These are phyloP conservation scores for Dinothrombium tinctorium DNA, from an alignment of 1,140 invertebrate genomes.

Conservation along the genomic window DNA sequence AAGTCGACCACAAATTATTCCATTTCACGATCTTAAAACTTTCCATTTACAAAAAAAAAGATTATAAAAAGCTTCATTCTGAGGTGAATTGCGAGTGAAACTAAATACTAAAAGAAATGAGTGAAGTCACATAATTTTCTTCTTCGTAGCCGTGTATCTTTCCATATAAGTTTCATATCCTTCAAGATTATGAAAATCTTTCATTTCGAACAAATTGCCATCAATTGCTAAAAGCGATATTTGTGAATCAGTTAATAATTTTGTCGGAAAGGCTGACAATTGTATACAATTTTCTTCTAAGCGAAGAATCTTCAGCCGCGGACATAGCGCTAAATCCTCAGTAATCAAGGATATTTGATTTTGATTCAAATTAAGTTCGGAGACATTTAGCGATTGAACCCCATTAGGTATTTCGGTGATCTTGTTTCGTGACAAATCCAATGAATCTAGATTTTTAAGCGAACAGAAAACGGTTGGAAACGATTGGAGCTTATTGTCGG, in stretches of 20 bases:
- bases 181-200: conserved; percentile 58
- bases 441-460: conserved; percentile 57
- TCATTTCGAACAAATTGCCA: conserved; percentile 86
- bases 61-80: no score
- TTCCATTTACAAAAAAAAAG: no score
- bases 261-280: conserved; percentile 42
- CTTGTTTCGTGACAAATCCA: conserved; percentile 73
- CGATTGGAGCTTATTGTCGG: conserved; percentile 45
- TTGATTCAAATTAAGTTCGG: conserved; percentile 73
- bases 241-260: conserved; percentile 58
- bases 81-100: no score
- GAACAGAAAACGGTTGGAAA: conserved; percentile 57
- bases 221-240: conserved; percentile 67
- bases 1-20: no score
- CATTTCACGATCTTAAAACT: no score
- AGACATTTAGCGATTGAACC: conserved; percentile 39
- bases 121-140: conserved; percentile 46
- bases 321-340: conserved; percentile 52
- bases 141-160: conserved; percentile 83
- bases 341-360: conserved; percentile 51
- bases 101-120: no score
- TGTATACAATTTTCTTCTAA: conserved; percentile 86
- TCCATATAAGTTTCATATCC: conserved; percentile 61
- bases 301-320: conserved; percentile 63
- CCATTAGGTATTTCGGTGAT: conserved; percentile 51